Conservation (phyloP, 2,113 vertebrate species). For the Sitta europaea region DNA sequence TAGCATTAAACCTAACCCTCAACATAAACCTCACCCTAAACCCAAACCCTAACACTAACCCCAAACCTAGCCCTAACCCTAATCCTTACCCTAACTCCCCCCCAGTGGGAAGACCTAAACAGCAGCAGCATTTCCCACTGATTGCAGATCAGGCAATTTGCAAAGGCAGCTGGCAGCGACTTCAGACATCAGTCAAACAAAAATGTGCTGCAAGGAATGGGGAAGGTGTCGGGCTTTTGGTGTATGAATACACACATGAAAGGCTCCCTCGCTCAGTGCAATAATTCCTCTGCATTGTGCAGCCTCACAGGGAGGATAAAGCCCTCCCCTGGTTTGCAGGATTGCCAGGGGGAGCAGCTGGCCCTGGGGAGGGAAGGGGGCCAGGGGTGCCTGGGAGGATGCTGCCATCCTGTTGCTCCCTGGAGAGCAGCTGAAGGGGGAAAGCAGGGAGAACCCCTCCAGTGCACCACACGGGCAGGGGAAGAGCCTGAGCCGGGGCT, state of each 20-base stretch:
- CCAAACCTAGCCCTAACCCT: too few relatives aligned
- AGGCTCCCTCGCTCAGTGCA: background rate
- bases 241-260: background rate
- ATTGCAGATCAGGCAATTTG: background rate
- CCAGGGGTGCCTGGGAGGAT: background rate
- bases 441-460: background rate
- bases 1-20: too few relatives aligned
- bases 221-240: background rate
- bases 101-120: too few relatives aligned
- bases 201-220: background rate
- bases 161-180: background rate
- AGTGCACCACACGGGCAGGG: background rate
- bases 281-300: background rate
- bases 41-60: too few relatives aligned
- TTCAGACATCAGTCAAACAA: background rate
- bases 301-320: background rate
- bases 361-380: too few relatives aligned
- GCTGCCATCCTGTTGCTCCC: background rate
- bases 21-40: too few relatives aligned
- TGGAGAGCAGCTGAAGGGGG: too few relatives aligned
- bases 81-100: too few relatives aligned
- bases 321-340: background rate
- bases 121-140: background rate
- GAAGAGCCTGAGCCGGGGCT: background rate
- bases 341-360: background rate